phyloP scores from a whole-genome alignment of 2,113 vertebrate genomes.

The Oncorhynchus nerka region DNA sequence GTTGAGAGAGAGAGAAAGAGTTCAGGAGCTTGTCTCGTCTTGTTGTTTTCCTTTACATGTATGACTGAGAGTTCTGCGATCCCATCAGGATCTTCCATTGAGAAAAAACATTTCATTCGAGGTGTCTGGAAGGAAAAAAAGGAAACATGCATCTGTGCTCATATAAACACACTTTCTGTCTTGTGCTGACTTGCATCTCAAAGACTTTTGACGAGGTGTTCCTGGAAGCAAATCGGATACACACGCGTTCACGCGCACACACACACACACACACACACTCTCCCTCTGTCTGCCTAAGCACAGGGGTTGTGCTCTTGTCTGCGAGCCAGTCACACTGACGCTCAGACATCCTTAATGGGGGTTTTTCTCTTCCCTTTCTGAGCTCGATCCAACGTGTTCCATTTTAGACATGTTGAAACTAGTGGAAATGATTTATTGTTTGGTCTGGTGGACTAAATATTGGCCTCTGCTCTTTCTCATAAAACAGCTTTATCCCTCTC shows the following conservation, averaged over 20 bases:
- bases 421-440: slow-evolving; percentile 64
- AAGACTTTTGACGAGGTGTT: slow-evolving; percentile 66
- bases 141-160: slow-evolving; percentile 61
- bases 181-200: slow-evolving; percentile 79
- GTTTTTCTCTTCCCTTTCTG: slow-evolving; percentile 27
- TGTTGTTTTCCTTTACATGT: slow-evolving; percentile 72
- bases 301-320: slow-evolving; percentile 27
- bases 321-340: slow-evolving; percentile 39
- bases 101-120: slow-evolving; percentile 65
- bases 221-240: slow-evolving; percentile 67
- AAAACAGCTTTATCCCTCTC: slow-evolving; percentile 43
- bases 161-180: slow-evolving; percentile 69
- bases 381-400: slow-evolving; percentile 52
- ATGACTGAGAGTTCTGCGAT: slow-evolving; percentile 57
- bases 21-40: slow-evolving; percentile 75
- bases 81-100: slow-evolving; percentile 74
- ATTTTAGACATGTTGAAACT: slow-evolving; percentile 66
- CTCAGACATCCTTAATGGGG: slow-evolving; percentile 41
- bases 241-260: slow-evolving; percentile 19
- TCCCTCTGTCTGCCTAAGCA: background rate
- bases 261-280: slow-evolving; percentile 4
- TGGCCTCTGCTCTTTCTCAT: slow-evolving; percentile 60
- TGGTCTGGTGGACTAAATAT: slow-evolving; percentile 58
- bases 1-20: slow-evolving; percentile 52
- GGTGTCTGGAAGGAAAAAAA: slow-evolving; percentile 63